A percentile compares a stretch with the other conserved stretches of the same genome.
Conservation (phyloP, 2,888 invertebrate species). For the Mamestra brassicae region DNA sequence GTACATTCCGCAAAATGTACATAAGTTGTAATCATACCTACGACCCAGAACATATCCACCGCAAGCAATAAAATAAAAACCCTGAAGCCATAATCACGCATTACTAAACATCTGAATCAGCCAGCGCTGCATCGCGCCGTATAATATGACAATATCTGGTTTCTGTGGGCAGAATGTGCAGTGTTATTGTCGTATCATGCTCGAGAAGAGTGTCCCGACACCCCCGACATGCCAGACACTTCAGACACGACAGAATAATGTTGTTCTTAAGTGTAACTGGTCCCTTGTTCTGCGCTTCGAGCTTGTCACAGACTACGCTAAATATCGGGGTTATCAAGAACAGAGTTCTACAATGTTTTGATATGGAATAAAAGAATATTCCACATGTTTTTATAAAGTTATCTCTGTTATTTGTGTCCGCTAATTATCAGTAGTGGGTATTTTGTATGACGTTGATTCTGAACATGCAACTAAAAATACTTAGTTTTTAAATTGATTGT, state of each 20-base stretch:
- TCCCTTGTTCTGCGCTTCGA: conserved; percentile 69
- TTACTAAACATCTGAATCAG: conserved; percentile 70
- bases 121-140: conserved; percentile 62
- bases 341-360: conserved; percentile 54
- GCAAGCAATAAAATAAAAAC: conserved; percentile 45
- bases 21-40: conserved; percentile 9
- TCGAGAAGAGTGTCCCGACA: conserved; percentile 71
- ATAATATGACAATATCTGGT: conserved; percentile 74
- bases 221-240: conserved; percentile 70
- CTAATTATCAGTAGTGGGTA: conserved; percentile 6
- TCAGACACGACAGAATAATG: conserved; percentile 79
- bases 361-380: conserved; percentile 34
- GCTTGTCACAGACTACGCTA: conserved; percentile 59
- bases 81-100: conserved; percentile 61
- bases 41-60: conserved; percentile 20
- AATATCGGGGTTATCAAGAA: conserved; percentile 55
- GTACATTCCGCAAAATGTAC: conserved; percentile 1
- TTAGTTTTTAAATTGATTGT: neutral
- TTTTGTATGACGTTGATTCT: neutral
- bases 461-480: neutral
- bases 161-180: conserved; percentile 77
- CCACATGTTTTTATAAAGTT: conserved; percentile 13
- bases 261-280: conserved; percentile 80
- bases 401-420: conserved; percentile 33
- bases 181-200: conserved; percentile 81